Evolutionary conservation across 2,888 invertebrate species (phyloP).

Genomic region (Norana najaformis): DNA sequence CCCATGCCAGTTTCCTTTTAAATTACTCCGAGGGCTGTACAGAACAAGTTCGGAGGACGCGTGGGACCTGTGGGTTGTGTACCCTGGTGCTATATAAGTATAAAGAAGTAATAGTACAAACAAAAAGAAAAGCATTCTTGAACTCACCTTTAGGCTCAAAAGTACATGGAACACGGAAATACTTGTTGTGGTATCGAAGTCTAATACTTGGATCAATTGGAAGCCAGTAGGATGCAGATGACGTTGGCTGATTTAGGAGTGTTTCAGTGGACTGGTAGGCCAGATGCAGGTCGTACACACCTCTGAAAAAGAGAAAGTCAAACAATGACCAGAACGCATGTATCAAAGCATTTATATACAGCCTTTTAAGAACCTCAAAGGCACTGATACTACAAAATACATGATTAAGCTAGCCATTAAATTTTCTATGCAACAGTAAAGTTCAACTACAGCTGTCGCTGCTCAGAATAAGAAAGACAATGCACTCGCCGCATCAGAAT

Average conservation of each 20-base stretch:
- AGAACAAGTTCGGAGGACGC: too few species aligned
- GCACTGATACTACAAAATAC: background rate
- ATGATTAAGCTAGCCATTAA: background rate
- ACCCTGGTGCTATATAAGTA: background rate
- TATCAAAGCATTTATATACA: background rate
- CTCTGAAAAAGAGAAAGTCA: background rate
- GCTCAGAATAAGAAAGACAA: too few species aligned
- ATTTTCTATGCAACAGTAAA: background rate
- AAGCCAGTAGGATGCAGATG: conserved; percentile 10
- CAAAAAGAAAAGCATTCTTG: background rate
- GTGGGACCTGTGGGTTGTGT: too few species aligned
- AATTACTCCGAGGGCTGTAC: too few species aligned
- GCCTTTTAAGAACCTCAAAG: background rate
- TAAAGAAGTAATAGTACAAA: background rate
- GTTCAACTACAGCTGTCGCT: too few species aligned
- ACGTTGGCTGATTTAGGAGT: background rate
- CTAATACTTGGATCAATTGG: background rate
- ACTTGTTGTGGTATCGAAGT: conserved; percentile 16
- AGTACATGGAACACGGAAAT: conserved; percentile 22
- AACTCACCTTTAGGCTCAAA: conserved; percentile 21
- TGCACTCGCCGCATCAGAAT: too few species aligned
- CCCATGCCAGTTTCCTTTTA: too few species aligned
- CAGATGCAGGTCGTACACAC: conserved; percentile 17
- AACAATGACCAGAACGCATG: background rate
- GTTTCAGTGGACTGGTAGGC: conserved; percentile 14